Evolutionary conservation across 2,888 invertebrate species (phyloP).

Genomic region (Nomada flava): DNA sequence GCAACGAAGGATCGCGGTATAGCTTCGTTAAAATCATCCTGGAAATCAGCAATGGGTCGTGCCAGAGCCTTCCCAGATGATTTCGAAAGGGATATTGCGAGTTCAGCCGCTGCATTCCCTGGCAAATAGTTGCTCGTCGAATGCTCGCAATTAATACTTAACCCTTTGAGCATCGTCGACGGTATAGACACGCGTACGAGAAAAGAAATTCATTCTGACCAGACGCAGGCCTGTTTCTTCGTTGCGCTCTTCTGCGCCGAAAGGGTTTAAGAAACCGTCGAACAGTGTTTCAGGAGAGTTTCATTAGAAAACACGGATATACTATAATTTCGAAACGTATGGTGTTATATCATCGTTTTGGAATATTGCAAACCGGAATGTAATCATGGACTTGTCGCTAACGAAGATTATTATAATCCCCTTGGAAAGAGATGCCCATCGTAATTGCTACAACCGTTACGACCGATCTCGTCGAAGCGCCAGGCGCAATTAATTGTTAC

Average conservation of each 20-base stretch:
- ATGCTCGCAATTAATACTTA: too few relatives aligned
- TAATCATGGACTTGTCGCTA: background rate
- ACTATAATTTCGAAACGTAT: too few relatives aligned
- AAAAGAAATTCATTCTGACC: too few relatives aligned
- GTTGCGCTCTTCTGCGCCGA: too few relatives aligned
- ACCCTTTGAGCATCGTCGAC: too few relatives aligned
- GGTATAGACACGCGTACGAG: too few relatives aligned
- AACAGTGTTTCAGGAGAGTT: too few relatives aligned
- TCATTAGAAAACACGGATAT: too few relatives aligned
- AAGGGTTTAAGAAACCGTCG: too few relatives aligned
- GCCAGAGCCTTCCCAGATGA: background rate
- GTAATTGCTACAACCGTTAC: background rate
- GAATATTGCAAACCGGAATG: background rate
- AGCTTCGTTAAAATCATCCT: constrained; percentile 68
- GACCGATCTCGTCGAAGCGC: background rate
- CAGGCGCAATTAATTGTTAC: background rate
- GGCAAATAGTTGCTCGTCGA: too few relatives aligned
- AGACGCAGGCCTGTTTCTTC: too few relatives aligned
- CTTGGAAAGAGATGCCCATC: background rate
- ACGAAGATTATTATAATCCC: background rate
- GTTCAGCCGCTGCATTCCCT: background rate
- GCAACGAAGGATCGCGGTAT: constrained; percentile 14
- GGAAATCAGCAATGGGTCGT: constrained; percentile 62
- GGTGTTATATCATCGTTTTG: too few relatives aligned
- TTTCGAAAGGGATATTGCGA: constrained; percentile 1